Percentiles rank a stretch among this genome's conserved stretches.
Conservation (phyloP, 2,113 vertebrate species). For the Etheostoma spectabile region DNA sequence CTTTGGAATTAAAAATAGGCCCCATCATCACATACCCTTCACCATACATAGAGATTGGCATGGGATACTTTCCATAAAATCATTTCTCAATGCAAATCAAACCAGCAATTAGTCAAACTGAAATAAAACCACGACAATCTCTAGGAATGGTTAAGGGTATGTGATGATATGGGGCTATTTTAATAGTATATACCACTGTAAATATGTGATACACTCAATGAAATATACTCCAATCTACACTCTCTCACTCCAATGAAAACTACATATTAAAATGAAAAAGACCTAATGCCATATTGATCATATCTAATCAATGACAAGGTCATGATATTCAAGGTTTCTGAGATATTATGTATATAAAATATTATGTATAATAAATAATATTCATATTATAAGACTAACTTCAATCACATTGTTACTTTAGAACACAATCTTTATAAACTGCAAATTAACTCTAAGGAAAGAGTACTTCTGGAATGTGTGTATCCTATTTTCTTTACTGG, state of each 20-base stretch:
- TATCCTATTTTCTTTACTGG: neutral
- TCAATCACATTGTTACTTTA: neutral
- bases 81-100: too few relatives aligned
- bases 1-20: too few relatives aligned
- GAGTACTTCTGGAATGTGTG: neutral
- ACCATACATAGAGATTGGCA: too few relatives aligned
- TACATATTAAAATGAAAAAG: slow-evolving; percentile 1
- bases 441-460: neutral
- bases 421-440: neutral
- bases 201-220: too few relatives aligned
- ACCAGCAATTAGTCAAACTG: too few relatives aligned
- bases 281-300: neutral
- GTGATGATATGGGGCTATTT: too few relatives aligned
- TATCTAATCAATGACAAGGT: neutral
- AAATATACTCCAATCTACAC: too few relatives aligned
- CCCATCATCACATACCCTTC: too few relatives aligned
- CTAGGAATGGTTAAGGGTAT: too few relatives aligned
- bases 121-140: too few relatives aligned
- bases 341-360: neutral
- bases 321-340: neutral
- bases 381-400: neutral
- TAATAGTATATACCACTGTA: too few relatives aligned
- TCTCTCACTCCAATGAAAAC: neutral
- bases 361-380: neutral
- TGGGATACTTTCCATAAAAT: too few relatives aligned